phyloP scores from a whole-genome alignment of 2,888 invertebrate species.

The Axea sp. region DNA sequence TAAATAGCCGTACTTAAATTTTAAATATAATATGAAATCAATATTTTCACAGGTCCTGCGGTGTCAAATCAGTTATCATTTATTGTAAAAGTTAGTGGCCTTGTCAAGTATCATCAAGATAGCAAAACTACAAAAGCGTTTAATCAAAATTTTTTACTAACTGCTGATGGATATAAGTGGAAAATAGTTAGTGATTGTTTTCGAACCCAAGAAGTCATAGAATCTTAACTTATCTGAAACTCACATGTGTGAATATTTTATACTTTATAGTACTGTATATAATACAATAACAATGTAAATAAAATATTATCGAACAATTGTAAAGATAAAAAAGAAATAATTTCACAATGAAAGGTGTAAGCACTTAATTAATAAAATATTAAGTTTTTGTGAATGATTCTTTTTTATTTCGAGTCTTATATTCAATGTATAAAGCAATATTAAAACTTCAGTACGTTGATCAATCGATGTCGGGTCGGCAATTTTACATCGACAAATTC shows the following conservation, averaged over 20 bases:
- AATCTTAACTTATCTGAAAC: conserved; percentile 49
- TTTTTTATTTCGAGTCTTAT: conserved; percentile 71
- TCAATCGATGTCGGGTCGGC: conserved; percentile 72
- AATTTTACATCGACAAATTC: conserved; percentile 73
- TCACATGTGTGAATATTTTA: too few relatives aligned
- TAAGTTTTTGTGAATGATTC: conserved; percentile 47
- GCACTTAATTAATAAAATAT: too few relatives aligned
- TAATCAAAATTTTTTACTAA: conserved; percentile 92
- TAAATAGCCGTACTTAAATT: too few relatives aligned
- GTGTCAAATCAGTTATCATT: conserved; percentile 90
- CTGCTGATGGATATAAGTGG: conserved; percentile 94
- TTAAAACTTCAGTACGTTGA: conserved; percentile 77
- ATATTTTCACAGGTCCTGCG: conserved; percentile 82
- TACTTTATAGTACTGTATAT: conserved; percentile 11
- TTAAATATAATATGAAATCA: not conserved
- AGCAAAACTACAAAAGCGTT: conserved; percentile 84
- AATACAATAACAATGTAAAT: not conserved
- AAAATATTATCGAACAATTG: not conserved
- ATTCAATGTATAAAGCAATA: conserved; percentile 78
- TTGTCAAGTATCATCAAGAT: conserved; percentile 85
- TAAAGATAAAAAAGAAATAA: not conserved
- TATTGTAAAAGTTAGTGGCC: conserved; percentile 90
- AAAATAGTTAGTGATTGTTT: conserved; percentile 95
- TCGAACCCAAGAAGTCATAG: conserved; percentile 84
- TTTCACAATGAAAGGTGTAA: too few relatives aligned